A percentile compares a stretch with the other conserved stretches of the same genome.
These are phyloP conservation scores for Hydrolagus affinis DNA, from an alignment of 2,113 vertebrate species.

Conservation along the genomic window DNA sequence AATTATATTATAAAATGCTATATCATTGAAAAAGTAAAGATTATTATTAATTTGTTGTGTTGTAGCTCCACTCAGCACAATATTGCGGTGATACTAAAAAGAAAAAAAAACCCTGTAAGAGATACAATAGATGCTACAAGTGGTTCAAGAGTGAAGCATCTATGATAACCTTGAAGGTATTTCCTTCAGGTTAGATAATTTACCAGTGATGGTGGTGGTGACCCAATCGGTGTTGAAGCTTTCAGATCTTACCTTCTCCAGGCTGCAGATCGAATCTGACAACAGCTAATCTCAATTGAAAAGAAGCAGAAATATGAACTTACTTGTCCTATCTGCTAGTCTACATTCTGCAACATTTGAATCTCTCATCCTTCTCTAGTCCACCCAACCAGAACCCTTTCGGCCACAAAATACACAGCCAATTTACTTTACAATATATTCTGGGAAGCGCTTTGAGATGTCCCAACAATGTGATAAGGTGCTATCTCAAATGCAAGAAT, in stretches of 20 bases:
- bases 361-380: neutral
- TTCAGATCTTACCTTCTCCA: too few species aligned
- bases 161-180: too few species aligned
- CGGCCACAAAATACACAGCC: too few species aligned
- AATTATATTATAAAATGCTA: too few species aligned
- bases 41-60: too few species aligned
- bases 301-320: neutral
- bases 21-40: too few species aligned
- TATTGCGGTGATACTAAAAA: too few species aligned
- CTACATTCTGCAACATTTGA: neutral
- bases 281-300: constrained; percentile 1
- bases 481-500: neutral
- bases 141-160: too few species aligned
- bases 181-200: neutral
- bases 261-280: neutral
- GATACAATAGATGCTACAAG: too few species aligned
- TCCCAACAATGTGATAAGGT: neutral
- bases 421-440: neutral
- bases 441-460: neutral
- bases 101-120: too few species aligned
- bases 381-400: neutral
- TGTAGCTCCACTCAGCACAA: too few species aligned
- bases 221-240: too few species aligned
- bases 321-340: neutral
- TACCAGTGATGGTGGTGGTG: neutral